phyloP scores from a whole-genome alignment of 2,113 vertebrate genomes.

The Gorilla gorilla region DNA sequence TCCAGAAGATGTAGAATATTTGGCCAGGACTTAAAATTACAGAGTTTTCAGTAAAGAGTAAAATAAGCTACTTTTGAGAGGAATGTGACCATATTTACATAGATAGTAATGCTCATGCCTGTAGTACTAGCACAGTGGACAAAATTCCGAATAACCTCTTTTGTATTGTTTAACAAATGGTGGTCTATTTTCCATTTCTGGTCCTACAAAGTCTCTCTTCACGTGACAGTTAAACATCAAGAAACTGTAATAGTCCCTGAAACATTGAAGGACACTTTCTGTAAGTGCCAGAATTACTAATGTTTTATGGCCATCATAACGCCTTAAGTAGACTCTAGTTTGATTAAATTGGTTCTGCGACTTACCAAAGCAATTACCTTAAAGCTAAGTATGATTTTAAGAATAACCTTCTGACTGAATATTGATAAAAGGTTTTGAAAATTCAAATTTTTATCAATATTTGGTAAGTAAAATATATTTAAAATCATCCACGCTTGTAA shows the following conservation, averaged over 20 bases:
- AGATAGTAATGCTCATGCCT: background rate
- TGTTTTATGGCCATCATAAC: background rate
- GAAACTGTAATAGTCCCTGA: background rate
- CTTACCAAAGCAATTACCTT: background rate
- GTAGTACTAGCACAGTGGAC: background rate
- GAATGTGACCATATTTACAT: background rate
- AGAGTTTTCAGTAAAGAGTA: background rate
- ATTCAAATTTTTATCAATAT: background rate
- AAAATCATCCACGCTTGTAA: background rate
- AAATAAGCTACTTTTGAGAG: background rate
- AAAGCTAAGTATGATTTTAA: background rate
- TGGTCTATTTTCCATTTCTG: constrained; percentile 13
- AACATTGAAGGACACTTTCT: background rate
- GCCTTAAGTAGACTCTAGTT: background rate
- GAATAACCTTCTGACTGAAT: constrained; percentile 16
- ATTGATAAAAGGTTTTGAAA: background rate
- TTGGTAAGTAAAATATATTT: constrained; percentile 37
- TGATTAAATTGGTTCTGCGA: constrained; percentile 10
- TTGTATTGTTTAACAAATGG: background rate
- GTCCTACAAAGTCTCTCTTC: background rate
- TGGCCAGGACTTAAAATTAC: background rate
- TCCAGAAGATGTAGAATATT: background rate
- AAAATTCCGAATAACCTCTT: background rate
- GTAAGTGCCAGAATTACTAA: constrained; percentile 8
- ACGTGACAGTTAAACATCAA: background rate